Percentiles rank a stretch among this genome's conserved stretches.
These are phyloP conservation scores for Calliopum simillimum DNA, from an alignment of 2,888 invertebrate genomes.

Conservation along the genomic window DNA sequence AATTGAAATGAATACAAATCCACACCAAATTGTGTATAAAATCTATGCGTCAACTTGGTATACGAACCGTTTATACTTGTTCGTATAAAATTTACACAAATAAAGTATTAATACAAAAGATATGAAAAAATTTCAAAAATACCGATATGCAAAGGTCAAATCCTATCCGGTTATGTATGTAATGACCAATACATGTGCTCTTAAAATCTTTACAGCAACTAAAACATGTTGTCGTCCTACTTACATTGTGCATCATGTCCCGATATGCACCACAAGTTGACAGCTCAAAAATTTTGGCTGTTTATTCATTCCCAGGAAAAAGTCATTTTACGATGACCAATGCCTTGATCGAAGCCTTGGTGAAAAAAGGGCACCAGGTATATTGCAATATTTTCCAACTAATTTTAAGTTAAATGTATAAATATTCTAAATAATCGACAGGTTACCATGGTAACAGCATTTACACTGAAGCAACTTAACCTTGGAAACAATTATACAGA, in stretches of 20 bases:
- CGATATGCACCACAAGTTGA: constrained; percentile 26
- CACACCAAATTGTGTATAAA: too few species aligned
- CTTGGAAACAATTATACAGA: constrained; percentile 63
- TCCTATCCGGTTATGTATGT: too few species aligned
- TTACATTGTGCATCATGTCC: constrained; percentile 29
- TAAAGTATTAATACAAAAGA: too few species aligned
- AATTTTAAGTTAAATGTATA: too few species aligned
- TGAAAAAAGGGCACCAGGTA: constrained; percentile 67
- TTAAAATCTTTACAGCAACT: constrained; percentile 22
- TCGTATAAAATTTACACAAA: too few species aligned
- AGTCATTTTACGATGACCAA: constrained; percentile 69
- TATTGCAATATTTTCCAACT: too few species aligned
- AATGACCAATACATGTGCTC: too few species aligned
- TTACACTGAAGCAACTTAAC: constrained; percentile 52
- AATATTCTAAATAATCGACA: constrained; percentile 28
- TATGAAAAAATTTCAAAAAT: too few species aligned
- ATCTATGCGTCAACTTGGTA: too few species aligned
- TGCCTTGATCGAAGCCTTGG: constrained; percentile 65
- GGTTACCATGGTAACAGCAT: constrained; percentile 60
- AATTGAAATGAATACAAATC: too few species aligned
- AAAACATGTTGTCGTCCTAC: background rate
- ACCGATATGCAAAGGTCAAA: too few species aligned
- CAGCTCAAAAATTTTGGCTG: constrained; percentile 66
- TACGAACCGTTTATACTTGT: too few species aligned
- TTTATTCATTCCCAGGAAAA: constrained; percentile 67